Conservation (phyloP, 2,113 vertebrate genomes). For the Melanotaenia duboulayi region DNA sequence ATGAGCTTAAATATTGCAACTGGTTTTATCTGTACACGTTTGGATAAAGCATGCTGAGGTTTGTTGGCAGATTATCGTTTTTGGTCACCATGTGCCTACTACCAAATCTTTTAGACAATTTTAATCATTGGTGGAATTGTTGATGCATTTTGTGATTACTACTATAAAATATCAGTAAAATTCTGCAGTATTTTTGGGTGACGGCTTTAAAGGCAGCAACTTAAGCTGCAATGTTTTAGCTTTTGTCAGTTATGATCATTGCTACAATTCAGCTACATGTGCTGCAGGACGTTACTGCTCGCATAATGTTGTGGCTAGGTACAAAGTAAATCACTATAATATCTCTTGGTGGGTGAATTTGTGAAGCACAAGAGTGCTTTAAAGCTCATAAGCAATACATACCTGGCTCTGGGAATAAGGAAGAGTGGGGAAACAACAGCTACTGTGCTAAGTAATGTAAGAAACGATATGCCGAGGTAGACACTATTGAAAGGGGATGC, state of each 20-base stretch:
- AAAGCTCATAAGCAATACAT: constrained; percentile 49
- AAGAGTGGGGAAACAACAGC: not conserved
- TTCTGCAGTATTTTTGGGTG: not conserved
- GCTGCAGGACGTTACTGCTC: constrained; percentile 32
- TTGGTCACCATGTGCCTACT: too few species aligned
- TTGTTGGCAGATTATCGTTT: too few species aligned
- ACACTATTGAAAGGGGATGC: constrained; percentile 32
- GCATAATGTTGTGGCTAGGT: constrained; percentile 39
- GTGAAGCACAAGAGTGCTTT: constrained; percentile 40
- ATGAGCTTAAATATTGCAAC: too few species aligned
- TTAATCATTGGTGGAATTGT: too few species aligned
- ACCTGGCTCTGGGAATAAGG: not conserved
- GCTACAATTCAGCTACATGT: constrained; percentile 20
- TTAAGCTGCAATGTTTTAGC: constrained; percentile 5
- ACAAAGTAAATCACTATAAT: constrained; percentile 55
- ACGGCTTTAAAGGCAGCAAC: constrained; percentile 7
- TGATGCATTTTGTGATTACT: not conserved
- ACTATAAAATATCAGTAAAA: not conserved
- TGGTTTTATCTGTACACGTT: too few species aligned
- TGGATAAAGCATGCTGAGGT: too few species aligned
- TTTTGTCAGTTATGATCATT: constrained; percentile 33
- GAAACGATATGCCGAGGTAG: constrained; percentile 1
- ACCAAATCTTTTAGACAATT: too few species aligned
- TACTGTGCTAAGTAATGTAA: not conserved
- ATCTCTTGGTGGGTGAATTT: constrained; percentile 47